Percentiles rank a stretch among this genome's conserved stretches.
Conservation (phyloP, 2,888 invertebrate species). For the Mycalesis mineus region DNA sequence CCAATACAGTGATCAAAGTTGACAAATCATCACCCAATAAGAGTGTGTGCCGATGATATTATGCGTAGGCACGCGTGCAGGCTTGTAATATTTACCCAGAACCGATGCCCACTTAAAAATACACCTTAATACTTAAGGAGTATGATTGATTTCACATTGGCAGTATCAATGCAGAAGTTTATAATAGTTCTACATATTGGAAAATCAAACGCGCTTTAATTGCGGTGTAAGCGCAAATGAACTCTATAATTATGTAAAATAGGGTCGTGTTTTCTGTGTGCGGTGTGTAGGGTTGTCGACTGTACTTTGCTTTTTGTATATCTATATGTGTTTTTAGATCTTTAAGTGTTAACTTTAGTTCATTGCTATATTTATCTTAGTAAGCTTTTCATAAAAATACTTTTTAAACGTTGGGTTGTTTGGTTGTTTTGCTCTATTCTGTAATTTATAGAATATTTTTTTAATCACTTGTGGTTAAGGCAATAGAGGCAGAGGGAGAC, state of each 20-base stretch:
- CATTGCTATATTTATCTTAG: too few species aligned
- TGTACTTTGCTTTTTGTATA: background rate
- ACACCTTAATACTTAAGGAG: constrained; percentile 30
- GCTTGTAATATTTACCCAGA: constrained; percentile 33
- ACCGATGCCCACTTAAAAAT: constrained; percentile 33
- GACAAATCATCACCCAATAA: constrained; percentile 69
- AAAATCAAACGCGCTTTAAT: constrained; percentile 31
- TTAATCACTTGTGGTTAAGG: too few species aligned
- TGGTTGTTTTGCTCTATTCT: too few species aligned
- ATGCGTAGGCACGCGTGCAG: constrained; percentile 69
- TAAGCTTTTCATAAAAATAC: too few species aligned
- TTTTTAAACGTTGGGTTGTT: too few species aligned
- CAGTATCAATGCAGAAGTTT: constrained; percentile 4
- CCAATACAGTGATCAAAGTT: constrained; percentile 42
- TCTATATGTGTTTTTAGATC: background rate
- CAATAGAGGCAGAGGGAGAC: too few species aligned
- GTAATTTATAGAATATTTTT: too few species aligned
- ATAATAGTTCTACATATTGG: constrained; percentile 30
- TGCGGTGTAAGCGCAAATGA: constrained; percentile 29
- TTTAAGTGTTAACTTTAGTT: background rate
- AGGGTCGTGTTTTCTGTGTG: constrained; percentile 47
- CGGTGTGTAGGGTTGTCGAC: constrained; percentile 29
- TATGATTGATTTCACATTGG: constrained; percentile 33
- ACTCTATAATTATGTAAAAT: constrained; percentile 36
- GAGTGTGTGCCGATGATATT: constrained; percentile 68